Evolutionary conservation across 2,797 vertebrate species (phyloP).

Genomic region (Sciurus vulgaris): DNA sequence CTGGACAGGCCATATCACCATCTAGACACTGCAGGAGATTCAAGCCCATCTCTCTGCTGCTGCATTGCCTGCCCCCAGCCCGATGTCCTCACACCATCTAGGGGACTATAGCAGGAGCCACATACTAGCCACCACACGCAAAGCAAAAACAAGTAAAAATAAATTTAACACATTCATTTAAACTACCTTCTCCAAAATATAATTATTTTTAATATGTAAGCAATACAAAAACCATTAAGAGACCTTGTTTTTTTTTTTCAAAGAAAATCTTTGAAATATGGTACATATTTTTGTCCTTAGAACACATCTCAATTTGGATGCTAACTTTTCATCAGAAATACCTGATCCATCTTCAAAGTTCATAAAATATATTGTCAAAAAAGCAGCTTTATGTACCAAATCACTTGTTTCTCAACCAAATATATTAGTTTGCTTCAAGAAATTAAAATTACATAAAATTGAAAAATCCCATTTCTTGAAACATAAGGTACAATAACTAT

Average conservation of each 20-base stretch:
- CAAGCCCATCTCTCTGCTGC: background rate
- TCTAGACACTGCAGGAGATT: background rate
- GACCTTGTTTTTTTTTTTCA: background rate
- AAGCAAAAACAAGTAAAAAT: background rate
- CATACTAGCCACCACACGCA: background rate
- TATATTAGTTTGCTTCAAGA: background rate
- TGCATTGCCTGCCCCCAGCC: background rate
- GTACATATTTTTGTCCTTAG: background rate
- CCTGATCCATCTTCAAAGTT: background rate
- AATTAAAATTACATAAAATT: background rate
- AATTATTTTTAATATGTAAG: conserved; percentile 15
- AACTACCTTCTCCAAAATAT: background rate
- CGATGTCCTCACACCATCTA: background rate
- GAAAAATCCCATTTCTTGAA: background rate
- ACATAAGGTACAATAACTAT: background rate
- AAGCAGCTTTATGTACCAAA: background rate
- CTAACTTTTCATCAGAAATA: conserved; percentile 41
- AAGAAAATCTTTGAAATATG: background rate
- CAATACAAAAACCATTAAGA: background rate
- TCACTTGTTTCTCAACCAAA: background rate
- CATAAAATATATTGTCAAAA: conserved; percentile 4
- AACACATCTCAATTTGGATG: background rate
- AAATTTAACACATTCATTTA: conserved; percentile 17
- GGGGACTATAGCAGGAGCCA: background rate
- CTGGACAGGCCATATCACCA: background rate